Percentiles rank a stretch among this genome's conserved stretches.
Evolutionary conservation across 1,140 invertebrate genomes (phyloP).

Genomic region (Tenebrio molitor): DNA sequence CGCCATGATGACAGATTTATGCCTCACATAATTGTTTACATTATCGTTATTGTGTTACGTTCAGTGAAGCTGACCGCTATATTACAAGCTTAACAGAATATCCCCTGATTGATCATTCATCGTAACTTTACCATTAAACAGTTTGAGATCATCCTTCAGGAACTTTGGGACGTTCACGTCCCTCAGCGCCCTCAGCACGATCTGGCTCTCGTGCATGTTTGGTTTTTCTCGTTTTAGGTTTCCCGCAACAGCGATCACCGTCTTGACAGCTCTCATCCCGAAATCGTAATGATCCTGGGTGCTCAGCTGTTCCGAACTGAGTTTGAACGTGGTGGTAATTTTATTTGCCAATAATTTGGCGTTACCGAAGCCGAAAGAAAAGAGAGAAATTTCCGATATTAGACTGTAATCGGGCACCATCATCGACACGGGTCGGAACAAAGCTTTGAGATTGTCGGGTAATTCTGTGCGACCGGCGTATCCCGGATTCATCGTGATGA

Average conservation of each 20-base stretch:
- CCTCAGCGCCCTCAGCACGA: conserved; percentile 74
- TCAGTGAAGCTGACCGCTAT: too few species aligned
- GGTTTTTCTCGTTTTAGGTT: conserved; percentile 78
- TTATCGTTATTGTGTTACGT: too few species aligned
- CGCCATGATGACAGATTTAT: too few species aligned
- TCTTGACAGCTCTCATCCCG: conserved; percentile 73
- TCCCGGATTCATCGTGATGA: conserved; percentile 84
- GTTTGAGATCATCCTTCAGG: conserved; percentile 76
- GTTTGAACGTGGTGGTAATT: conserved; percentile 79
- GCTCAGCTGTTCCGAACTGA: conserved; percentile 81
- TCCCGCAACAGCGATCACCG: conserved; percentile 78
- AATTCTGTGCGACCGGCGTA: conserved; percentile 81
- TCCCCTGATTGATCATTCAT: too few species aligned
- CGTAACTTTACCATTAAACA: conserved; percentile 77
- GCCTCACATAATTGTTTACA: too few species aligned
- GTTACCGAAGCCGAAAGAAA: conserved; percentile 78
- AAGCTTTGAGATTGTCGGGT: conserved; percentile 80
- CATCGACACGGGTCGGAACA: conserved; percentile 84
- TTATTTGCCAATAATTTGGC: conserved; percentile 77
- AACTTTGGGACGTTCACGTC: conserved; percentile 85
- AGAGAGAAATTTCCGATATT: conserved; percentile 81
- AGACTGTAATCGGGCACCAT: conserved; percentile 82
- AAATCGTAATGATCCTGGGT: conserved; percentile 73
- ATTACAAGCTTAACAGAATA: too few species aligned
- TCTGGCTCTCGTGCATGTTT: conserved; percentile 72